Percentiles rank a stretch among this genome's conserved stretches.
phyloP scores from a whole-genome alignment of 2,797 vertebrate species.

The Amblyraja radiata region DNA sequence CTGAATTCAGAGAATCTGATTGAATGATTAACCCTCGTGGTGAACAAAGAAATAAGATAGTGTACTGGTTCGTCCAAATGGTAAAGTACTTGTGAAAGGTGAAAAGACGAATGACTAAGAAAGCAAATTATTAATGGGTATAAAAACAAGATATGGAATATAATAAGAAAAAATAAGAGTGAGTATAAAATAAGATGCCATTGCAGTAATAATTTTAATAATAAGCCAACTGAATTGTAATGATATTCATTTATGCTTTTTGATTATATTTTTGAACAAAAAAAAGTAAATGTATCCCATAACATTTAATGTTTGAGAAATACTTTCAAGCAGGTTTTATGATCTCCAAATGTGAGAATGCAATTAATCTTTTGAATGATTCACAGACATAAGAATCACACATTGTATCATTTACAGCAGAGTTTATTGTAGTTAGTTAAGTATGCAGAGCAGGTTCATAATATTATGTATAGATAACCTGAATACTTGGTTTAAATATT shows the following conservation, averaged over 20 bases:
- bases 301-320: background rate
- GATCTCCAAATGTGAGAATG: background rate
- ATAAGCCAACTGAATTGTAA: background rate
- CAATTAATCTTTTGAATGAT: background rate
- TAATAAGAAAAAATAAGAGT: no score
- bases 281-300: background rate
- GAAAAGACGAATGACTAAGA: background rate
- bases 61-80: background rate
- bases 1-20: background rate
- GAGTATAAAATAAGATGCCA: background rate
- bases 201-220: background rate
- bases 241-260: background rate
- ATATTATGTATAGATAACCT: background rate
- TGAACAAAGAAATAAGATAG: slow-evolving; percentile 13
- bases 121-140: background rate
- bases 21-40: slow-evolving; percentile 14
- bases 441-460: background rate
- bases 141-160: background rate
- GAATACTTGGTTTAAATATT: slow-evolving; percentile 17
- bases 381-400: background rate
- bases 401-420: background rate
- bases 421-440: background rate
- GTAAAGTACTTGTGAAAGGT: background rate
- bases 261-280: background rate
- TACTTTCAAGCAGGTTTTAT: background rate